These are phyloP conservation scores for Spialia ferax DNA, from an alignment of 2,888 invertebrate species.

Conservation along the genomic window DNA sequence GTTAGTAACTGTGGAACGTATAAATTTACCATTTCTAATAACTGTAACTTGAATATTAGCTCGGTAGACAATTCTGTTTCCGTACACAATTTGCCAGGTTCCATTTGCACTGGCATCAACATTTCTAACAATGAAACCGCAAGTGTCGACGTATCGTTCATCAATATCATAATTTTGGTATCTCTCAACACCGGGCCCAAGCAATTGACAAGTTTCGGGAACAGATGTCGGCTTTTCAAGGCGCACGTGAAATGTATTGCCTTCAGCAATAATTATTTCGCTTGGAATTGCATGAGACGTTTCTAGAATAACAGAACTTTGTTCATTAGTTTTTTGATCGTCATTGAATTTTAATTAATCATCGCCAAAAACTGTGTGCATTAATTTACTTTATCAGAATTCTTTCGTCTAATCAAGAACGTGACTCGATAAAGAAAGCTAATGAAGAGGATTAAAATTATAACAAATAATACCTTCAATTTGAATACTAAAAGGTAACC, in stretches of 20 bases:
- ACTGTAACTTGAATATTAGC: constrained; percentile 60
- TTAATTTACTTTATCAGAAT: constrained; percentile 48
- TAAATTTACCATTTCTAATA: constrained; percentile 49
- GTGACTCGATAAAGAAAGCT: constrained; percentile 66
- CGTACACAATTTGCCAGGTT: constrained; percentile 66
- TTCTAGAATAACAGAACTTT: constrained; percentile 55
- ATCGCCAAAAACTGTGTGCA: constrained; percentile 24
- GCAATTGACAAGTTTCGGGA: constrained; percentile 61
- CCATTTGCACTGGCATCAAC: constrained; percentile 53
- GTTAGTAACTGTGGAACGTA: too few species aligned
- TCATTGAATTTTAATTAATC: constrained; percentile 5
- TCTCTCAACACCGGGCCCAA: constrained; percentile 52
- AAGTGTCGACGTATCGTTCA: constrained; percentile 50
- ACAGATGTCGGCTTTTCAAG: constrained; percentile 54
- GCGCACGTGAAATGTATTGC: constrained; percentile 63
- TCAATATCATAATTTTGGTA: constrained; percentile 50
- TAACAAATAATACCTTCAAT: constrained; percentile 66
- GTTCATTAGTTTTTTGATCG: background rate
- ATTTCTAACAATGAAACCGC: constrained; percentile 61
- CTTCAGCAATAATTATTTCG: constrained; percentile 56
- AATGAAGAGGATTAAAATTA: constrained; percentile 43
- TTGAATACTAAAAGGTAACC: constrained; percentile 62
- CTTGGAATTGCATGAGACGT: constrained; percentile 55
- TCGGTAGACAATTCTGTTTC: constrained; percentile 57
- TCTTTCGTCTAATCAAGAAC: constrained; percentile 62